Evolutionary conservation across 1,140 invertebrate species (phyloP), one percentile per base, ranked within the genome.

Genomic region (Papilio dardanus): DNA sequence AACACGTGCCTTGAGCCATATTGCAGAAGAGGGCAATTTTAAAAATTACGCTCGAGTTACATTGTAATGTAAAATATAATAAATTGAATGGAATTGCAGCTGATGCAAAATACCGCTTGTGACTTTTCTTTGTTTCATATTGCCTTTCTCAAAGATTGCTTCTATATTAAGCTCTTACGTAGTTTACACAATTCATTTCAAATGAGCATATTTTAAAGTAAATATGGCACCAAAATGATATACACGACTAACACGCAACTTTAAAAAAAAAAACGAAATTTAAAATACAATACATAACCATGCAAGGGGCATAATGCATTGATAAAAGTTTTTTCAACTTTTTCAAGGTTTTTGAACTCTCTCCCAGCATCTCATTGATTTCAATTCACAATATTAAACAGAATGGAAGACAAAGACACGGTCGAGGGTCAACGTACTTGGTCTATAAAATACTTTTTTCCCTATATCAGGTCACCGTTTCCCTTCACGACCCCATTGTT

Each of bases 281-380:
- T 30, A 62, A 62, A 28, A 62, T 62, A 82, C 81, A 83, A n/a
- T 81, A 77, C 81, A 79, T 78, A 79, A 84, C 80, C 78, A 88
- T 78, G 78, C 81, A 76, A 21, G 76, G 58, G 68, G 74, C 71
- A 82, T 83, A 83, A 83, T 83, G 81, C 79, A 84, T 88, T 86
- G 79, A 86, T 85, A 79, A 87, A 83, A 79, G 42, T 46, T 46
- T 46, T 46, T 77, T 82, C 81, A 78, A 81, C 80, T 81, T 84
- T 84, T 77, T 81, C 80, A n/a, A 71, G 68, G 46, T 73, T 73
- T 35, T 73, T 58, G 46, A 73, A 73, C 71, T 73, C 46, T 35
- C 69, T 71, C 71, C 67, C 71, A 74, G 74, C 80, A 71, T 79
- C 78, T 74, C 76, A 82, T 80, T 75, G 79, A 82, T 79, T 78